phyloP scores from a whole-genome alignment of 2,888 invertebrate genomes.

The Lochmaea crataegi region DNA sequence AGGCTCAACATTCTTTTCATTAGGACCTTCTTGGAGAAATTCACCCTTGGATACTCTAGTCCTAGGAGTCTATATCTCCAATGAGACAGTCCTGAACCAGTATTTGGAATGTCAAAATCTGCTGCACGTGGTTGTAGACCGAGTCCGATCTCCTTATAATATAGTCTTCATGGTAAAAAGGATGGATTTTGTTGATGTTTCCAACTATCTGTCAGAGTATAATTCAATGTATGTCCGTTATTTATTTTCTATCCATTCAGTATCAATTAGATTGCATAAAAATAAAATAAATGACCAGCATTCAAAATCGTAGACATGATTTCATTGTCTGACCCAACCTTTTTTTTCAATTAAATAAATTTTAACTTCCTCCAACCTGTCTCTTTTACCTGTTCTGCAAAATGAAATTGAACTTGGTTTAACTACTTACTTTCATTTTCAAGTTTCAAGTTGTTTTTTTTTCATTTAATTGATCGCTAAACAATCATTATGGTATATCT shows the following conservation, averaged over 20 bases:
- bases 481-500: background rate
- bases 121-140: too few species aligned
- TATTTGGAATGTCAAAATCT: too few species aligned
- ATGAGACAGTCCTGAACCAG: too few species aligned
- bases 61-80: too few species aligned
- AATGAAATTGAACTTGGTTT: conserved; percentile 6
- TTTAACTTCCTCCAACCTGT: conserved; percentile 1
- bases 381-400: background rate
- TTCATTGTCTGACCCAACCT: background rate
- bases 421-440: conserved; percentile 15
- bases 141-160: too few species aligned
- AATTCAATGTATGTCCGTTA: too few species aligned
- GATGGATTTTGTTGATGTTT: background rate
- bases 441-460: conserved; percentile 5
- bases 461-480: background rate
- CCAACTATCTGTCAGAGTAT: too few species aligned
- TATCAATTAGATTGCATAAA: background rate
- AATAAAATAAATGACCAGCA: background rate
- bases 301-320: background rate
- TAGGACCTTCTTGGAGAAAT: too few species aligned
- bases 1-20: too few species aligned
- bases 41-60: too few species aligned
- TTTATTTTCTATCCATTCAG: too few species aligned
- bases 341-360: background rate
- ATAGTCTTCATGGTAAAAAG: too few species aligned